A percentile compares a stretch with the other conserved stretches of the same genome.
Conservation (phyloP, 2,888 invertebrate genomes). For the Elegia similella region DNA sequence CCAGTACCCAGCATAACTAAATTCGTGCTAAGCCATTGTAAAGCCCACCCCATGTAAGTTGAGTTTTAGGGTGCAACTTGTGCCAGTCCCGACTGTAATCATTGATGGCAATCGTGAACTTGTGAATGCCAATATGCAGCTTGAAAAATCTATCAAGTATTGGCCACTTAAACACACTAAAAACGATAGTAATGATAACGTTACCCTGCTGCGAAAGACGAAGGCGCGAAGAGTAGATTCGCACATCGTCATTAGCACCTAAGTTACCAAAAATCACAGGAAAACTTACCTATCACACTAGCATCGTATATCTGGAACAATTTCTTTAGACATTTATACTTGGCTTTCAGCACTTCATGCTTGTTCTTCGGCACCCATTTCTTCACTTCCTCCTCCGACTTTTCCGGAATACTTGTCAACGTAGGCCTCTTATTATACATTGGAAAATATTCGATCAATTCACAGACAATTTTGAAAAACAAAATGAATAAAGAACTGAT, state of each 20-base stretch:
- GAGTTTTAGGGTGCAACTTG: too few species aligned
- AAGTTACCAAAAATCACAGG: not conserved
- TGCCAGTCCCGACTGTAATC: too few species aligned
- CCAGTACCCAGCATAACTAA: too few species aligned
- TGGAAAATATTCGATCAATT: conserved; percentile 27
- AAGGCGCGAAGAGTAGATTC: too few species aligned
- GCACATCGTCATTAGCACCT: not conserved
- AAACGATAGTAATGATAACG: too few species aligned
- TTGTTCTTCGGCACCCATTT: conserved; percentile 76
- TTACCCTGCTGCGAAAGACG: not conserved
- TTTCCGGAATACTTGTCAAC: conserved; percentile 59
- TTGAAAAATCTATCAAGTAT: too few species aligned
- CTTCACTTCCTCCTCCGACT: conserved; percentile 47
- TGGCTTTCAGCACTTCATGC: conserved; percentile 70
- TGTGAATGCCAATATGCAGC: too few species aligned
- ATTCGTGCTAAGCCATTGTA: too few species aligned
- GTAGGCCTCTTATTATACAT: conserved; percentile 47
- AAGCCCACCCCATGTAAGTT: too few species aligned
- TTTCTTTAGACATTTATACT: conserved; percentile 72
- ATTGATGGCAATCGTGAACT: too few species aligned
- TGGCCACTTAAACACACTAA: too few species aligned
- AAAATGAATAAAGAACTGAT: conserved; percentile 52
- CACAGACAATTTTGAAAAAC: conserved; percentile 54
- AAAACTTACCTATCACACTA: conserved; percentile 49
- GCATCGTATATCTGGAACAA: conserved; percentile 73